Base-by-base conservation (phyloP, 2,888 invertebrate species). In the Elaeidobius kamerunicus region DNA sequence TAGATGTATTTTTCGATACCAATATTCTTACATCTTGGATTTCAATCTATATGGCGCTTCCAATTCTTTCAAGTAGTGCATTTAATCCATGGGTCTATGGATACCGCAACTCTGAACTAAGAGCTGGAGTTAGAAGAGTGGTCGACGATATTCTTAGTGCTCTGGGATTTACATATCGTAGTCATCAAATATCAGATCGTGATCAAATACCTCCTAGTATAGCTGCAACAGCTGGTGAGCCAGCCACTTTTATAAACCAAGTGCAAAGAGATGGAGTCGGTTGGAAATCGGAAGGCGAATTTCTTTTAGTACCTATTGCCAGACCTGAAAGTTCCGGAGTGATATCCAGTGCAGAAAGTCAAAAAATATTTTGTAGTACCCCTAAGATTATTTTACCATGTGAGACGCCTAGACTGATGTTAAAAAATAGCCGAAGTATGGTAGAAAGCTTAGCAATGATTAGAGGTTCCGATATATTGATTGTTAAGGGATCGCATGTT, bases 11-110 rank as follows among this genome's bases (percentile, higher is more conserved):
- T 61, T 67, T 73, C 53, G 77, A 75, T 23, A 76, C 77, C 3
- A 69, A 72, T 52, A 75, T 80, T 34, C 67, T 80, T 4, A 71
- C 76, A 15, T 73, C 76, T 28, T 77, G 79, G 76, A 67, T 78
- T 16, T 74, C 78, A 3, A 75, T 79, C 15, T 80, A 78, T 69
- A 67, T 82, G 28, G 77, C 79, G 2, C 70, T 82, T n/a, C 78
- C 82, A 1, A 78, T 81, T 12, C 69, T 81, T 36, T 74, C 77
- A 3, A 79, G 79, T 66, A 79, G 79, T 64, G 78, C 81, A 5
- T 71, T 78, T 52, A 83, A 83, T 64, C 83, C 83, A 0, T 83
- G 82, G 82, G 76, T 83, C 28, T 83, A 83, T 67, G 82, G 82
- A 2, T 83, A 79, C 64, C 76, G 81, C 57, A 82, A 81, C 61